These are phyloP conservation scores for Ochotona curzoniae DNA, from an alignment of 2,113 vertebrate species.

Conservation along the genomic window DNA sequence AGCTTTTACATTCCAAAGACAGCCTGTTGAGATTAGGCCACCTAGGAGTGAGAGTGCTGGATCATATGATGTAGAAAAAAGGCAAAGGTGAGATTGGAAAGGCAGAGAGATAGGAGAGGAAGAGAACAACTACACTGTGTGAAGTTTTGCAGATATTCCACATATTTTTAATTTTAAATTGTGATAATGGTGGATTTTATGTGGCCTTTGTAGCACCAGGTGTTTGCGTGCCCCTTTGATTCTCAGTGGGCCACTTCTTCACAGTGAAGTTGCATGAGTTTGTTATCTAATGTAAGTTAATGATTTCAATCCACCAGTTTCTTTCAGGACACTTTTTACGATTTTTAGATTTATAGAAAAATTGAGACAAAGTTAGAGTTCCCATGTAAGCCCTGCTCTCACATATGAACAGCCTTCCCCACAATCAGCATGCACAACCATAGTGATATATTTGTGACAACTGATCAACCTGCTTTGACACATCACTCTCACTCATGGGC, in stretches of 20 bases:
- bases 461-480: not conserved
- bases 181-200: not conserved
- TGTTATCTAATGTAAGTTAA: not conserved
- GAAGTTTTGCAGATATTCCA: not conserved
- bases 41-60: not conserved
- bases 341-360: not conserved
- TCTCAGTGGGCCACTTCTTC: not conserved
- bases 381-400: not conserved
- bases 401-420: not conserved
- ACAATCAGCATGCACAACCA: not conserved
- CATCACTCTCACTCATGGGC: not conserved
- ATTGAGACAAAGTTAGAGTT: not conserved
- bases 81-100: not conserved
- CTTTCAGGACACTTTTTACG: not conserved
- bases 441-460: not conserved
- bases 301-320: not conserved
- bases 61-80: not conserved
- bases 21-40: too few relatives aligned
- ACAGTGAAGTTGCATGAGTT: not conserved
- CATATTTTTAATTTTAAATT: conserved; percentile 1
- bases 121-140: not conserved
- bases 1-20: too few relatives aligned
- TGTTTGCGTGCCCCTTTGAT: not conserved
- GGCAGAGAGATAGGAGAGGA: not conserved
- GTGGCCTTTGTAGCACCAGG: not conserved